These are phyloP conservation scores for Acrobasis consociella DNA, from an alignment of 2,888 invertebrate genomes.

Conservation along the genomic window DNA sequence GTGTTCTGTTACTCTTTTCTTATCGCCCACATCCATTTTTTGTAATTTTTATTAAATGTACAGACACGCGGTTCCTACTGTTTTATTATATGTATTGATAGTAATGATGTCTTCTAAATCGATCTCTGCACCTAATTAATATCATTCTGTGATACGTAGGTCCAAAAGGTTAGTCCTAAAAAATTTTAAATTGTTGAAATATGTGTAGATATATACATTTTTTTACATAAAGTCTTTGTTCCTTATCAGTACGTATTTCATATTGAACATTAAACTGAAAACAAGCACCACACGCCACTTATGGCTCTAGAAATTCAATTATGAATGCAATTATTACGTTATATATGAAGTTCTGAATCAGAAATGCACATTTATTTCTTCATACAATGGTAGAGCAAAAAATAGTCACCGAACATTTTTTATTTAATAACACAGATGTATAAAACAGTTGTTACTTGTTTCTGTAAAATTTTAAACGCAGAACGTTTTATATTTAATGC, in stretches of 20 bases:
- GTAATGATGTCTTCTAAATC: too few relatives aligned
- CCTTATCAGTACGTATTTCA: not conserved
- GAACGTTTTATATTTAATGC: not conserved
- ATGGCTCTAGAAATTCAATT: slow-evolving; percentile 18
- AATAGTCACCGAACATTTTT: slow-evolving; percentile 17
- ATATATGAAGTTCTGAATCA: slow-evolving; percentile 15
- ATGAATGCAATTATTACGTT: slow-evolving; percentile 18
- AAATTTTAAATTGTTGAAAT: too few relatives aligned
- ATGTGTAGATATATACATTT: too few relatives aligned
- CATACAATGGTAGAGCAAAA: slow-evolving; percentile 21
- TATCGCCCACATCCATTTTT: too few relatives aligned
- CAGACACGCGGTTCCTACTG: too few relatives aligned
- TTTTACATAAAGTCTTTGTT: too few relatives aligned
- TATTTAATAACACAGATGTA: slow-evolving; percentile 17
- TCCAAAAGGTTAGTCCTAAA: too few relatives aligned
- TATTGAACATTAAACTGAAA: slow-evolving; percentile 1
- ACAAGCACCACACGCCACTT: slow-evolving; percentile 4
- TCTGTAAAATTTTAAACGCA: not conserved
- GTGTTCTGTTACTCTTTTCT: too few relatives aligned
- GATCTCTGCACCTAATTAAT: too few relatives aligned
- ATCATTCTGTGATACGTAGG: too few relatives aligned
- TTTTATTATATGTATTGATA: too few relatives aligned
- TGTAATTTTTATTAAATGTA: too few relatives aligned
- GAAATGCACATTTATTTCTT: slow-evolving; percentile 26
- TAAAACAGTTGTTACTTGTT: slow-evolving; percentile 3